Percentiles rank a stretch among this genome's conserved stretches.
phyloP scores from a whole-genome alignment of 2,888 invertebrate species.

The Drosophila longiperda region DNA sequence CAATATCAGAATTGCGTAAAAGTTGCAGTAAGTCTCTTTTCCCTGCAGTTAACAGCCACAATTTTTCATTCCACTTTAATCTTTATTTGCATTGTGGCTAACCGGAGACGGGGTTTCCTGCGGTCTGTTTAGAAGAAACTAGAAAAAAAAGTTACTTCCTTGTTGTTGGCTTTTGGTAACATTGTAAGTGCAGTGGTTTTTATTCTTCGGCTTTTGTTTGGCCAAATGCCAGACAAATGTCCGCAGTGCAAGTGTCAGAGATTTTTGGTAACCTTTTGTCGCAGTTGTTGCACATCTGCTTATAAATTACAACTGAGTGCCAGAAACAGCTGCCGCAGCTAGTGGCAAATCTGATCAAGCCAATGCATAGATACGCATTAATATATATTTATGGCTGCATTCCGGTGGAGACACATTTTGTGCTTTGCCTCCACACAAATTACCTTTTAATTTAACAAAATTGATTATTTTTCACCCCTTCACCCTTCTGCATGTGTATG shows the following conservation, averaged over 20 bases:
- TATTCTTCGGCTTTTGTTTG: slow-evolving; percentile 23
- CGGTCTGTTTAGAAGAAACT: slow-evolving; percentile 53
- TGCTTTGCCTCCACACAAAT: slow-evolving; percentile 18
- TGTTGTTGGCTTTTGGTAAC: slow-evolving; percentile 12
- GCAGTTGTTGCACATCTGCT: slow-evolving; percentile 23
- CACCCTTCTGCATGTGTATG: background rate
- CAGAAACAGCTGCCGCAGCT: slow-evolving; percentile 10
- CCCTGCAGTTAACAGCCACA: background rate
- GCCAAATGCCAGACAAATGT: slow-evolving; percentile 39
- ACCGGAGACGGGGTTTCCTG: slow-evolving; percentile 57
- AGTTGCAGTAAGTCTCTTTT: slow-evolving; percentile 41
- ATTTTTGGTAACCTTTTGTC: slow-evolving; percentile 34
- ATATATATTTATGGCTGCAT: slow-evolving; percentile 1
- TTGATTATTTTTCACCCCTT: slow-evolving; percentile 17
- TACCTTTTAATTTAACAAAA: slow-evolving; percentile 22
- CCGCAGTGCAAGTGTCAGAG: slow-evolving; percentile 44
- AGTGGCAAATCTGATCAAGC: slow-evolving; percentile 30
- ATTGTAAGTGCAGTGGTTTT: slow-evolving; percentile 19
- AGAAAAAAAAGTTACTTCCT: slow-evolving; percentile 60
- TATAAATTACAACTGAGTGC: slow-evolving; percentile 30
- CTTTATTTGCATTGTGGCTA: slow-evolving; percentile 72
- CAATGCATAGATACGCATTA: slow-evolving; percentile 8
- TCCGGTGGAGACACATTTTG: slow-evolving; percentile 1
- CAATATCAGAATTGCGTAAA: slow-evolving; percentile 63
- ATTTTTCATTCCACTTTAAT: slow-evolving; percentile 52